Evolutionary conservation across 2,888 invertebrate genomes (phyloP).

Genomic region (Monoplex corrugatus): DNA sequence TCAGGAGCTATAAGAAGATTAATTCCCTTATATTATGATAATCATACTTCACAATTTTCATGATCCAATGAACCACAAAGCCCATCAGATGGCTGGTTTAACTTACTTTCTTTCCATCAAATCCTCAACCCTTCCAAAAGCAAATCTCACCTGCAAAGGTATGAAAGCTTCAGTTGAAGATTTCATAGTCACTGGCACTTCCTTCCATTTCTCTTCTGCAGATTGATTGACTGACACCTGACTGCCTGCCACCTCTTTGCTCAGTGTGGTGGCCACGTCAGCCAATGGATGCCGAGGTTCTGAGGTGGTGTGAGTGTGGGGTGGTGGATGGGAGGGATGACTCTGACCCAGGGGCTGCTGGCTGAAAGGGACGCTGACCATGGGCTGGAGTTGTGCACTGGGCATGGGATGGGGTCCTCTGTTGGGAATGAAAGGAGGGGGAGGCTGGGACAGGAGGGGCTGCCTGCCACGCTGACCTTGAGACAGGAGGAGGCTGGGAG

Average conservation of each 20-base stretch:
- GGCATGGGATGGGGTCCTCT: constrained; percentile 48
- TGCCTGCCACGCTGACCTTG: constrained; percentile 26
- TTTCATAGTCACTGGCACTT: background rate
- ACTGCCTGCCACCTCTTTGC: background rate
- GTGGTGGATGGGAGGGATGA: constrained; percentile 47
- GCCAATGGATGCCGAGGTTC: background rate
- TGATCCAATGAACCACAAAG: too few species aligned
- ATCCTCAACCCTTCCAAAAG: too few species aligned
- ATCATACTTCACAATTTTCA: too few species aligned
- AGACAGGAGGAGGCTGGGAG: background rate
- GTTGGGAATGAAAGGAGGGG: constrained; percentile 53
- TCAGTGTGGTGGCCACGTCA: too few species aligned
- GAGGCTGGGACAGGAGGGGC: constrained; percentile 43
- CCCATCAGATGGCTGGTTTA: too few species aligned
- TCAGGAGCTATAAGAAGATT: too few species aligned
- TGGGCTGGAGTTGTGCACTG: constrained; percentile 15
- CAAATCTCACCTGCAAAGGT: constrained; percentile 67
- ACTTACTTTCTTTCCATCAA: too few species aligned
- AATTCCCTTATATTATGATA: too few species aligned
- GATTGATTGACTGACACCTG: background rate
- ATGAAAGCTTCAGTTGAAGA: constrained; percentile 64
- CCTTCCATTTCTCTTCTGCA: background rate
- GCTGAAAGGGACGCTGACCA: constrained; percentile 6
- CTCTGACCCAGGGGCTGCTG: constrained; percentile 56
- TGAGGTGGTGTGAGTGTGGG: constrained; percentile 34